Conservation (phyloP, 2,797 vertebrate species). For the Sarcoramphus papa region DNA sequence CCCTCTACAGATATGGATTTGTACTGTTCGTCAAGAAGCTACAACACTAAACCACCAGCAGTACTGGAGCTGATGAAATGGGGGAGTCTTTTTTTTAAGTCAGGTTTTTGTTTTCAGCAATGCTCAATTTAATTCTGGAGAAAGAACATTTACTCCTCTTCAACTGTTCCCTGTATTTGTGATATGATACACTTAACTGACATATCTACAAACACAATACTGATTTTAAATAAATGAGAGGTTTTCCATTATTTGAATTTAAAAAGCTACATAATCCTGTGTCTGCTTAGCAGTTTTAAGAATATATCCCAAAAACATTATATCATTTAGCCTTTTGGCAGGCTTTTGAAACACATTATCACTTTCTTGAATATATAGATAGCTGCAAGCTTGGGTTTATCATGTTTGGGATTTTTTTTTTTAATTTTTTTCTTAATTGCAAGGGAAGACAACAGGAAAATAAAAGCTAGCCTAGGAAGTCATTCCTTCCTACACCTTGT, state of each 20-base stretch:
- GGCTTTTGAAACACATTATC: background rate
- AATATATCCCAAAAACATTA: background rate
- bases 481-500: background rate
- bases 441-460: background rate
- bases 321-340: background rate
- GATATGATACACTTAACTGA: background rate
- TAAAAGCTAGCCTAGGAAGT: background rate
- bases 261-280: background rate
- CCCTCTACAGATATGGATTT: background rate
- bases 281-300: background rate
- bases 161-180: background rate
- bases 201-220: background rate
- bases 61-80: background rate
- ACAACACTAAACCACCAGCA: background rate
- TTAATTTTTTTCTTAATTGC: background rate
- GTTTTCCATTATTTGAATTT: background rate
- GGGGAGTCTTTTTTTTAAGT: background rate
- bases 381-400: background rate
- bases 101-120: background rate
- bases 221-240: background rate
- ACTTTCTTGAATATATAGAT: background rate
- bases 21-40: background rate
- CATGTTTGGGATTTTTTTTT: background rate
- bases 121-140: background rate
- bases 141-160: background rate